These are phyloP conservation scores for Phacellophora camtschatica DNA, from an alignment of 30 jellyfish, hydroid and myxozoan genomes.

Conservation along the genomic window DNA sequence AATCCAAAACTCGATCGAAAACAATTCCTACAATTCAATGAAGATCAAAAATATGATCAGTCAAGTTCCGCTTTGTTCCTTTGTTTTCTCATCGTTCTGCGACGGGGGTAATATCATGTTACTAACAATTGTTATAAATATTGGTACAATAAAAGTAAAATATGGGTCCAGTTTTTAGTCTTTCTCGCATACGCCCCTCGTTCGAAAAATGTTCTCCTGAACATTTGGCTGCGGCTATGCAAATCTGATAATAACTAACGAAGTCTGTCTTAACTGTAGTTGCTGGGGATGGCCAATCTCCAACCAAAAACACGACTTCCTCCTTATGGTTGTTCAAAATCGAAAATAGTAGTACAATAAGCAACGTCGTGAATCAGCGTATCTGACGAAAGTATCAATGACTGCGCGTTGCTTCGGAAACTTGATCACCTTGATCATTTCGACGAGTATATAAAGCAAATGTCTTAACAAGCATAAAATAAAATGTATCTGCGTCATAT, in stretches of 20 bases:
- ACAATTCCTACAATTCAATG: background rate
- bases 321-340: background rate
- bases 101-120: background rate
- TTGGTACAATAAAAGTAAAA: background rate
- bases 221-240: slow-evolving; percentile 26
- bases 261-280: background rate
- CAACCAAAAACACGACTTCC: slow-evolving; percentile 15
- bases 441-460: background rate
- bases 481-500: background rate
- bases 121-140: background rate
- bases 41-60: no score
- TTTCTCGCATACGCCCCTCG: slow-evolving; percentile 20
- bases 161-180: slow-evolving; percentile 16
- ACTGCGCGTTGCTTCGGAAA: slow-evolving; percentile 21
- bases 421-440: background rate
- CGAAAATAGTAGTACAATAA: background rate
- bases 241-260: background rate
- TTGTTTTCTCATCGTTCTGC: background rate
- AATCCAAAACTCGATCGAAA: background rate
- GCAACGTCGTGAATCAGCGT: background rate
- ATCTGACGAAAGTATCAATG: slow-evolving; percentile 10
- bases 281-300: slow-evolving; percentile 20
- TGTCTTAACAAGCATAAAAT: background rate
- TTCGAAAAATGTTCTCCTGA: slow-evolving; percentile 17
- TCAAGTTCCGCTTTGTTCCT: no score